A percentile compares a stretch with the other conserved stretches of the same genome.
phyloP scores from a whole-genome alignment of 2,888 invertebrate genomes.

The Quadriops clusia region DNA sequence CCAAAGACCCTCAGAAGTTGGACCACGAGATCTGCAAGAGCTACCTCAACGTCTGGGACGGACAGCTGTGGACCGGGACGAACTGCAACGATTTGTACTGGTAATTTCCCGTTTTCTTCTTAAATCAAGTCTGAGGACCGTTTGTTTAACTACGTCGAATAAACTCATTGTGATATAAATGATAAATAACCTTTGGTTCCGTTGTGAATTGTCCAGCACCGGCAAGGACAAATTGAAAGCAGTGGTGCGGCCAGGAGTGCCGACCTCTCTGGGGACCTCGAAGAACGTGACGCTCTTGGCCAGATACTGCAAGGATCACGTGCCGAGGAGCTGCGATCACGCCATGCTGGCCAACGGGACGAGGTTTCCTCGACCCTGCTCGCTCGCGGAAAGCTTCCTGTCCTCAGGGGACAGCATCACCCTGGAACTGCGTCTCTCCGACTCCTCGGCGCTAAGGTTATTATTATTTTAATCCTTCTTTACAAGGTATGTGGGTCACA shows the following conservation, averaged over 20 bases:
- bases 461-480: too few relatives aligned
- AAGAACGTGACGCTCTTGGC: conserved; percentile 67
- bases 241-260: conserved; percentile 17
- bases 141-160: too few relatives aligned
- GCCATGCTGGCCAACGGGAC: conserved; percentile 50
- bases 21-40: conserved; percentile 70
- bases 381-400: conserved; percentile 67
- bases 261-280: conserved; percentile 41
- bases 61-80: conserved; percentile 62
- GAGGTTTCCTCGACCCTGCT: conserved; percentile 56
- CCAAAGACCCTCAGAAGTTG: conserved; percentile 50
- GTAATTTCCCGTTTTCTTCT: conserved; percentile 38
- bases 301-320: conserved; percentile 68
- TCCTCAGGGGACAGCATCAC: conserved; percentile 72
- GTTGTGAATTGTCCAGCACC: conserved; percentile 22
- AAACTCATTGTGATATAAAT: conserved; percentile 1
- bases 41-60: conserved; percentile 79
- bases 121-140: background rate
- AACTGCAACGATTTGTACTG: conserved; percentile 72
- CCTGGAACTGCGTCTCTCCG: conserved; percentile 64
- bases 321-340: conserved; percentile 75
- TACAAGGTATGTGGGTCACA: background rate
- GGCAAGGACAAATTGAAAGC: conserved; percentile 28
- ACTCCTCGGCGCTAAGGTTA: conserved; percentile 76
- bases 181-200: background rate